A percentile compares a stretch with the other conserved stretches of the same genome.
These are phyloP conservation scores for Halesus radiatus DNA, from an alignment of 1,140 invertebrate species.

Conservation along the genomic window DNA sequence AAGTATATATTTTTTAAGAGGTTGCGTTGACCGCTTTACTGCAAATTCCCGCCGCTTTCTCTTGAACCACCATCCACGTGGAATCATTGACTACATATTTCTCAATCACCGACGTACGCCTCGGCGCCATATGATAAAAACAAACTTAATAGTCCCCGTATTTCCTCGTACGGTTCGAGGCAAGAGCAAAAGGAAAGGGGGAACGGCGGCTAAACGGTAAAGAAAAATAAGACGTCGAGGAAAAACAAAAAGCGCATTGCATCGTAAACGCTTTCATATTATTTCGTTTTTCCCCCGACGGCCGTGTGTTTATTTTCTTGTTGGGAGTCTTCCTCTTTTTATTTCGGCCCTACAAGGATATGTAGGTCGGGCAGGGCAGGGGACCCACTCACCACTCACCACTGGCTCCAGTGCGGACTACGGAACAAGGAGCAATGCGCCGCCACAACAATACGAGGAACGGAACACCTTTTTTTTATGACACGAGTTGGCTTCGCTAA, in stretches of 20 bases:
- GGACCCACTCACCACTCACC: too few relatives aligned
- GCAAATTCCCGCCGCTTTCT: neutral
- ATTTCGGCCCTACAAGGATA: constrained; percentile 44
- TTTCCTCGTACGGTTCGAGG: constrained; percentile 38
- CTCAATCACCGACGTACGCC: constrained; percentile 26
- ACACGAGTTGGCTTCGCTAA: neutral
- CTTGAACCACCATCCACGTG: neutral
- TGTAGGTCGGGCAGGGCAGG: constrained; percentile 40
- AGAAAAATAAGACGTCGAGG: constrained; percentile 50
- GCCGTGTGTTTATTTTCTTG: constrained; percentile 42
- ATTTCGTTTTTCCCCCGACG: constrained; percentile 53
- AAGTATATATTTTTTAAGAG: too few relatives aligned
- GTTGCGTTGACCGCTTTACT: constrained; percentile 1
- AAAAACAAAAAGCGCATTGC: constrained; percentile 51
- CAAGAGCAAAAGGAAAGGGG: constrained; percentile 19
- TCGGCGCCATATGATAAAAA: constrained; percentile 29
- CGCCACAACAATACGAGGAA: too few relatives aligned
- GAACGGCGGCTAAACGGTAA: constrained; percentile 45
- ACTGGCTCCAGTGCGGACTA: neutral
- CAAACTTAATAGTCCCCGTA: constrained; percentile 42
- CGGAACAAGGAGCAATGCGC: neutral
- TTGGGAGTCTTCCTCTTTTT: constrained; percentile 41
- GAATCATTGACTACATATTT: constrained; percentile 39
- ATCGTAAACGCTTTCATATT: constrained; percentile 52
- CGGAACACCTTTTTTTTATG: constrained; percentile 7